Evolutionary conservation across 64 coral and sea anemone species (phyloP), one percentile per base, ranked within the genome.

Genomic region (Astreopora myriophthalma): DNA sequence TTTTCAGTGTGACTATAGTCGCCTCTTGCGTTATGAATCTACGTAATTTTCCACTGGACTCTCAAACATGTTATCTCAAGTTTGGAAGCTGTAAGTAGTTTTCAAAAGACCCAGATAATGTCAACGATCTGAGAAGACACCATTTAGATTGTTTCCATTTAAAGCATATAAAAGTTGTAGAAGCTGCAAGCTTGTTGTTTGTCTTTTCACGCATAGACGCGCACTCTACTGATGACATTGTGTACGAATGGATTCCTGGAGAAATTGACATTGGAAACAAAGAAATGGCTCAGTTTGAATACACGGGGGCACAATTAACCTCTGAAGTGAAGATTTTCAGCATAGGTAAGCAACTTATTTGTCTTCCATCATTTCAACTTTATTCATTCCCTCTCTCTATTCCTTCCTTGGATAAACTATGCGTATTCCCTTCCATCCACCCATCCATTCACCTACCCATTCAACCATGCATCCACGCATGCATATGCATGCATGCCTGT

Each of bases 31-130:
- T 63, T 49, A 95, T 95, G 94, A 84, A 87, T 8, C 89, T 95
- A 20, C 88, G 24, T 20, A 46, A 86, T 28, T 95, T 91, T 40
- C 94, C 94, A 10, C 63, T 95, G 72, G 94, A 95, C 40, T 14
- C 57, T 1, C 94, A 95, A 63, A 46, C 19, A 12, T 95, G 88
- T 62, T 71, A 79, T 69, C 84, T 95, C 49, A 87, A 74, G 12
- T 95, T 95, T 80, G 94, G 90, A 30, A 96, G 94, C 69, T 96
- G 94, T 96, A 92, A 92, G 94, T 89, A 26, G 3, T 69, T 0
- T 25, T 5, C n/a, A 46, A 46, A 11, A n/a, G n/a, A n/a, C n/a
- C n/a, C n/a, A n/a, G n/a, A n/a, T n/a, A n/a, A n/a, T n/a, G n/a
- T n/a, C n/a, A n/a, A n/a, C n/a, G n/a, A n/a, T n/a, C n/a, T n/a